A percentile compares a stretch with the other conserved stretches of the same genome.
Evolutionary conservation across 2,113 vertebrate species (phyloP).

Genomic region (Solenodon paradoxus): DNA sequence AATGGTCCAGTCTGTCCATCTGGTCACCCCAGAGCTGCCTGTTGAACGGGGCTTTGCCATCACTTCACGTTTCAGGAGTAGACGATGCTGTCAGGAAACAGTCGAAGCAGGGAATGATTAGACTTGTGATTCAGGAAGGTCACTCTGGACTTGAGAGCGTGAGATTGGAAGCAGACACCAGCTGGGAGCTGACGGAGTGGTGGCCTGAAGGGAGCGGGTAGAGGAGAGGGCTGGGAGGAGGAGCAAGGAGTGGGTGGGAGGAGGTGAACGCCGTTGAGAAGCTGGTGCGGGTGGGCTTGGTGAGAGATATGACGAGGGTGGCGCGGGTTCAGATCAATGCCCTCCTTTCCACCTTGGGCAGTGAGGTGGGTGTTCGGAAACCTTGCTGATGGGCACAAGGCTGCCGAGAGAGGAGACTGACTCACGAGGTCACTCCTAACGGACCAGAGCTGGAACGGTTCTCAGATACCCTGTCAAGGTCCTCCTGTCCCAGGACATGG

Average conservation of each 20-base stretch:
- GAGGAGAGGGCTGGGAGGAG: background rate
- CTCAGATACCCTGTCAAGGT: background rate
- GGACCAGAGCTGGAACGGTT: fast-evolving
- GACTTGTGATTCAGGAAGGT: background rate
- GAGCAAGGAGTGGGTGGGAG: background rate
- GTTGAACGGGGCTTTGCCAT: background rate
- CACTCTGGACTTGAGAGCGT: background rate
- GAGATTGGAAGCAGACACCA: background rate
- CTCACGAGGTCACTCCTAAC: background rate
- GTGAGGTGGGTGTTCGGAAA: background rate
- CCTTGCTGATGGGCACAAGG: background rate
- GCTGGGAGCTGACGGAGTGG: background rate
- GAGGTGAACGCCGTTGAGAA: background rate
- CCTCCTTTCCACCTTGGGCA: background rate
- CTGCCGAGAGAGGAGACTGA: background rate
- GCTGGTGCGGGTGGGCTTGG: fast-evolving
- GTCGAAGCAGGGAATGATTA: background rate
- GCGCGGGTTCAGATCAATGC: background rate
- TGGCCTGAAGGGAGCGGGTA: fast-evolving
- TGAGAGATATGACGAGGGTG: background rate
- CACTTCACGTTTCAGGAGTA: background rate
- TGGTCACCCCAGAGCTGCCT: background rate
- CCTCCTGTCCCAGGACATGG: background rate
- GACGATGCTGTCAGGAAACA: background rate
- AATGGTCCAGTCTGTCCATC: no score